Conservation (phyloP, 2,113 vertebrate genomes). For the cat (Felis catus) region F.catus_Fca126_mat1.0 CM031414.1:24324501-24325000, state of each 20-base stretch:
- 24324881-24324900: conserved; percentile 9
- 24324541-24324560: not conserved
- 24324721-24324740: conserved; percentile 28
- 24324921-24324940: conserved; percentile 23
- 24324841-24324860: not conserved
- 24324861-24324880: conserved; percentile 39
- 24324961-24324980: conserved; percentile 34
- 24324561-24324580: not conserved
- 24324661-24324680: conserved; percentile 52
- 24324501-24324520: conserved; percentile 2
- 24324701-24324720: not conserved
- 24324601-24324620: not conserved
- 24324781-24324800: conserved; percentile 17
- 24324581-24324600: not conserved
- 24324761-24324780: not conserved
- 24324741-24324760: conserved; percentile 29
- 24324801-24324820: not conserved
- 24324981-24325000: conserved; percentile 35
- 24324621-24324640: conserved; percentile 5
- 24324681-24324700: not conserved
- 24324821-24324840: not conserved
- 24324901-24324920: not conserved
- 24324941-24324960: conserved; percentile 22
- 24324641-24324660: conserved; percentile 30
- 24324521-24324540: conserved; percentile 21